Conservation (phyloP, 2,113 vertebrate genomes). For the Oxygymnocypris stewartii region DNA sequence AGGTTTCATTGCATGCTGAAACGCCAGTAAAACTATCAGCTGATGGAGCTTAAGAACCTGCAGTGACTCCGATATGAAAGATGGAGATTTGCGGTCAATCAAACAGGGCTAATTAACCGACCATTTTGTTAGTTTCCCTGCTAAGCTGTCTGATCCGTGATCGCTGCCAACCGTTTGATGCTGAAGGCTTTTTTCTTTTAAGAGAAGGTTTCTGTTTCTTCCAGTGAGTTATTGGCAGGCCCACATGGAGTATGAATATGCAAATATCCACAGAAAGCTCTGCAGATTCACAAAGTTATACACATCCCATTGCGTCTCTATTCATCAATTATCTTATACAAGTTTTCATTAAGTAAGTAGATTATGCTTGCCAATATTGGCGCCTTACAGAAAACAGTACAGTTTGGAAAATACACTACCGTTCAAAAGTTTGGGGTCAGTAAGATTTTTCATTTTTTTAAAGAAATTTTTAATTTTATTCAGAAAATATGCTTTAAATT, state of each 20-base stretch:
- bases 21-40: not conserved
- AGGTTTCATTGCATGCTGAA: not conserved
- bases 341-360: not conserved
- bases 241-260: not conserved
- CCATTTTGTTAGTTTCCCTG: slow-evolving; percentile 16
- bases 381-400: not conserved
- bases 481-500: not conserved
- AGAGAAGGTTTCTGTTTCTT: not conserved
- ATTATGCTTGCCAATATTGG: not conserved
- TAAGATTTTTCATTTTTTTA: too few relatives aligned
- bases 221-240: slow-evolving; percentile 1
- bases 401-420: not conserved
- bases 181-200: not conserved
- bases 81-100: slow-evolving; percentile 25
- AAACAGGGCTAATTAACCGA: slow-evolving; percentile 13
- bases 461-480: too few relatives aligned
- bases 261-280: not conserved
- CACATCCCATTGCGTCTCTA: not conserved
- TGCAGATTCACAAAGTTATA: not conserved
- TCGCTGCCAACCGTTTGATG: slow-evolving; percentile 32
- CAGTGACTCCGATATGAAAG: not conserved
- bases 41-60: slow-evolving; percentile 24
- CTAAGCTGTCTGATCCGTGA: slow-evolving; percentile 30
- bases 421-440: not conserved
- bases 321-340: not conserved